Base-by-base conservation (phyloP, 2,113 vertebrate genomes). In the Pteronura brasiliensis region DNA sequence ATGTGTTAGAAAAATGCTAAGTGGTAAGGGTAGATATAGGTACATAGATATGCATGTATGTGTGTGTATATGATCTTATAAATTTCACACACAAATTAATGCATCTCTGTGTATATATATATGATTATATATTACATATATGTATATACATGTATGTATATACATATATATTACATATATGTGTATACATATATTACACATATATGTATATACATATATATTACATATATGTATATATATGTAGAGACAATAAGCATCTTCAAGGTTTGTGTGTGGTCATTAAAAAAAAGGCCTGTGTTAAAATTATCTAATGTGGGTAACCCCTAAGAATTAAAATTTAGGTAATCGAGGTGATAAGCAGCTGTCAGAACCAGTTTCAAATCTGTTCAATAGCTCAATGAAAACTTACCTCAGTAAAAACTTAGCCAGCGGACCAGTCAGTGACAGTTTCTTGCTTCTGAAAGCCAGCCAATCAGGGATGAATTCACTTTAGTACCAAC, bases 251-350 rank as follows among this genome's bases (percentile, higher is more conserved):
- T 97, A 98, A 97, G 81, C 79, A 90, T 88, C 96, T 97, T 96
- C 97, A 98, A 97, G 96, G 97, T 98, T 98, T 98, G 96, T 98
- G 98, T 97, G 96, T 98, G 98, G 98, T 97, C 97, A 97, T 98
- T 39, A 39, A 39, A 72, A 72, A 44, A 76, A 74, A 76, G 2
- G 0, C 80, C 25, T 77, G 4, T 61, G 44, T 74, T 85, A 77
- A 92, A 25, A 34, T 81, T 34, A 52, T 81, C 65, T 34, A 31
- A 4, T 39, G 18, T 92, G 12, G 21, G 23, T 49, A 81, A 29
- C 23, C 27, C 29, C 34, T 86, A 47, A 69, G 27, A 85, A 74
- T 79, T 49, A 74, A 86, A 91, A 88, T 52, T 72, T 69, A 36
- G 34, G 34, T 11, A 36, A 11, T 27, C 21, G 4, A 69, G n/a